These are phyloP conservation scores for Mycetomoellerius zeteki DNA, from an alignment of 1,140 invertebrate genomes.

Conservation along the genomic window DNA sequence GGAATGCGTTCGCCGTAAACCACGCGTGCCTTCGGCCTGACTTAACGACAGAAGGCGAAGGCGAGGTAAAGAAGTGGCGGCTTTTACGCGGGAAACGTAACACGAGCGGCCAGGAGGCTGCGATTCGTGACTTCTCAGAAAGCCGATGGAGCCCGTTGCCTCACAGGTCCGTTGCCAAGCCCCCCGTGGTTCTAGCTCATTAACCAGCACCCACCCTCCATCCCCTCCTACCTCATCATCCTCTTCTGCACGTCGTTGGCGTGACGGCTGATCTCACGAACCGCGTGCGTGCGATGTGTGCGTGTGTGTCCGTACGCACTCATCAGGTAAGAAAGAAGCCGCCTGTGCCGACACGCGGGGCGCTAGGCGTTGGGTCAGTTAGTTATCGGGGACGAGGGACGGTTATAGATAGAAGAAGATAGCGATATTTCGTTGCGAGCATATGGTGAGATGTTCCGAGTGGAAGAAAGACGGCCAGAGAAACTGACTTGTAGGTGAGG, in stretches of 20 bases:
- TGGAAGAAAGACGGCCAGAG: slow-evolving; percentile 55
- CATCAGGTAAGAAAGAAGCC: slow-evolving; percentile 87
- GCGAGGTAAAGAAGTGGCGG: slow-evolving; percentile 56
- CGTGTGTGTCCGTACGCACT: slow-evolving; percentile 73
- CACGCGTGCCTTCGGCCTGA: slow-evolving; percentile 28
- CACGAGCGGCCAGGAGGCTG: slow-evolving; percentile 62
- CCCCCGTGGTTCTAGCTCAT: slow-evolving; percentile 86
- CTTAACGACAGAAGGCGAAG: slow-evolving; percentile 45
- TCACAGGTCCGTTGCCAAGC: slow-evolving; percentile 63
- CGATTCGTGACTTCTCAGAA: slow-evolving; percentile 83
- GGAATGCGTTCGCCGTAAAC: not conserved
- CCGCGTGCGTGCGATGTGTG: slow-evolving; percentile 56
- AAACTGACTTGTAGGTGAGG: slow-evolving; percentile 30
- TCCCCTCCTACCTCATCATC: slow-evolving; percentile 70
- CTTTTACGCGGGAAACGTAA: slow-evolving; percentile 74
- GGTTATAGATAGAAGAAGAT: slow-evolving; percentile 61
- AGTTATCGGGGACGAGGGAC: slow-evolving; percentile 77
- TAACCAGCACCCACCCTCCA: slow-evolving; percentile 80
- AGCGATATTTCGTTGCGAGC: slow-evolving; percentile 65
- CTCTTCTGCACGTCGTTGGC: slow-evolving; percentile 77
- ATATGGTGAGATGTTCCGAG: slow-evolving; percentile 55
- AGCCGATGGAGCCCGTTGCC: slow-evolving; percentile 69
- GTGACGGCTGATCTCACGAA: slow-evolving; percentile 70
- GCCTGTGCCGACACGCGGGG: slow-evolving; percentile 86
- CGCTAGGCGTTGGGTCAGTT: slow-evolving; percentile 85